These are phyloP conservation scores for Mercenaria mercenaria DNA, from an alignment of 1,140 invertebrate species.

Conservation along the genomic window DNA sequence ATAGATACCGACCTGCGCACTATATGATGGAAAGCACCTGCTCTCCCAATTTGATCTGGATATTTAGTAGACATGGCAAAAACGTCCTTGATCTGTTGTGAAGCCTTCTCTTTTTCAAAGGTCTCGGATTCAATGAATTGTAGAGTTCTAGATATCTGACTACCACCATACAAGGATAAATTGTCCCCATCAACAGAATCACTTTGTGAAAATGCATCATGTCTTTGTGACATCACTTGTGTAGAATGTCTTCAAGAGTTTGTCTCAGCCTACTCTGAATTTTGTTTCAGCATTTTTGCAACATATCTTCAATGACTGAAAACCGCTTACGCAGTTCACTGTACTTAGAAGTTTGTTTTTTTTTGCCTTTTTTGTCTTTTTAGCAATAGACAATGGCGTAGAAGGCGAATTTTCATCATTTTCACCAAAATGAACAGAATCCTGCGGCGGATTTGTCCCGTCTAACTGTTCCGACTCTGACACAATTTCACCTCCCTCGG, in stretches of 20 bases:
- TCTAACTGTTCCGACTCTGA: neutral
- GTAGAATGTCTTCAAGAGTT: neutral
- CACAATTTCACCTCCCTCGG: neutral
- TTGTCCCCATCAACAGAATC: neutral
- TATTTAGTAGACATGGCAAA: conserved; percentile 46
- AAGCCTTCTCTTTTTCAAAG: conserved; percentile 10
- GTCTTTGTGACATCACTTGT: neutral
- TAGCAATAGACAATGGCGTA: neutral
- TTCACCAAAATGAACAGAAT: neutral
- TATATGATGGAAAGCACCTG: conserved; percentile 51
- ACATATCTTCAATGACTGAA: neutral
- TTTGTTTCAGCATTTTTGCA: neutral
- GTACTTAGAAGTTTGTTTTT: neutral
- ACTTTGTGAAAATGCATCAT: neutral
- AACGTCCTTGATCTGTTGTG: conserved; percentile 19
- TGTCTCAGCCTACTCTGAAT: neutral
- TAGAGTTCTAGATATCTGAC: neutral
- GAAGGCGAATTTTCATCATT: neutral
- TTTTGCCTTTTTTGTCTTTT: neutral
- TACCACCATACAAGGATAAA: neutral
- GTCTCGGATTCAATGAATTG: neutral
- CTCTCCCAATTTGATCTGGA: conserved; percentile 21
- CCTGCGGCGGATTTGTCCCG: neutral
- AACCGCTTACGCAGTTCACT: neutral
- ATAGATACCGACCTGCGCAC: neutral